A percentile compares a stretch with the other conserved stretches of the same genome.
These are phyloP conservation scores for Microplitis manilae DNA, from an alignment of 2,888 invertebrate genomes.

Conservation along the genomic window DNA sequence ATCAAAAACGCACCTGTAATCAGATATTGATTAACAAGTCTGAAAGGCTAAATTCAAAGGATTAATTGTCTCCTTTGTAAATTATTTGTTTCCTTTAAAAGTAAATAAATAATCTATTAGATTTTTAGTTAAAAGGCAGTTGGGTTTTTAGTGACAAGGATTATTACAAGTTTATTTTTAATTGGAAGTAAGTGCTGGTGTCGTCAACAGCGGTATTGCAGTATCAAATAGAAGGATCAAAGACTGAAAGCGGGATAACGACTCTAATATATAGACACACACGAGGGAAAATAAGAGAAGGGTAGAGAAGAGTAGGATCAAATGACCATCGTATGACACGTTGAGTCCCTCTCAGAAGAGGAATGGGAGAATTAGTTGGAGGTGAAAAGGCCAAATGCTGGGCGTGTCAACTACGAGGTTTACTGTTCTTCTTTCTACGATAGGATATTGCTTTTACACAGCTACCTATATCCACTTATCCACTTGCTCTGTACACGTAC, in stretches of 20 bases:
- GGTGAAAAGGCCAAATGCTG: background rate
- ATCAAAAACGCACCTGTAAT: conserved; percentile 82
- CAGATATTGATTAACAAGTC: background rate
- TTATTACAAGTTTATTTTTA: background rate
- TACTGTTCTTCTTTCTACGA: background rate
- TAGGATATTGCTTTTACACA: too few relatives aligned
- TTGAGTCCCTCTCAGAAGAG: background rate
- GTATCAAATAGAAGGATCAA: conserved; percentile 30
- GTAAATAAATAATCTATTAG: too few relatives aligned
- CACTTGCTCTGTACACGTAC: too few relatives aligned
- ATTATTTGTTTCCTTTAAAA: too few relatives aligned
- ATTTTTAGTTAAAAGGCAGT: too few relatives aligned
- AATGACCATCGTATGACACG: background rate
- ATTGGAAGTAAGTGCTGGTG: conserved; percentile 25
- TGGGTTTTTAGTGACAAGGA: background rate
- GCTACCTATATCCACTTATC: too few relatives aligned
- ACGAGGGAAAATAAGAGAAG: background rate
- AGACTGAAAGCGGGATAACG: conserved; percentile 14
- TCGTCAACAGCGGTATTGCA: conserved; percentile 24
- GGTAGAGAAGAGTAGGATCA: conserved; percentile 23
- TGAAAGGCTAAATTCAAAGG: too few relatives aligned
- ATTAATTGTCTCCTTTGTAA: too few relatives aligned
- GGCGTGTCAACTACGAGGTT: background rate
- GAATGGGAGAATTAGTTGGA: conserved; percentile 20
- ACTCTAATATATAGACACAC: background rate